These are phyloP conservation scores for Paramuricea clavata DNA, from an alignment of 92 coral and sea anemone species.

Conservation along the genomic window DNA sequence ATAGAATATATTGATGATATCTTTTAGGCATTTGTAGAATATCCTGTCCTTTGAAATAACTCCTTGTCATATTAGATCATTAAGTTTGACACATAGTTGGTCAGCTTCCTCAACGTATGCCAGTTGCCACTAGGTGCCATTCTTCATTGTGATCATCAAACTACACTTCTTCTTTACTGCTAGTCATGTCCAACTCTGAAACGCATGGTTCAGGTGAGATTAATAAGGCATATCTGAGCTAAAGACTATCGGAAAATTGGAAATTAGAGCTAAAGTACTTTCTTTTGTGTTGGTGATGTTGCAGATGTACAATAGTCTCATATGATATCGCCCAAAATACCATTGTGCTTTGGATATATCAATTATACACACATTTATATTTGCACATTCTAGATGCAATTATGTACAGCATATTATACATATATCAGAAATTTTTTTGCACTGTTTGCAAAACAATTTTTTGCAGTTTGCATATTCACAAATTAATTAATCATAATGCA, in stretches of 20 bases:
- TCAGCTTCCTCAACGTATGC: slow-evolving; percentile 62
- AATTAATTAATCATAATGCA: background rate
- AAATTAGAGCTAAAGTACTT: slow-evolving; percentile 16
- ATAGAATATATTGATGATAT: slow-evolving; percentile 36
- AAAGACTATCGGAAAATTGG: slow-evolving; percentile 9
- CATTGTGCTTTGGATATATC: slow-evolving; percentile 20
- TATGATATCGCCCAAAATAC: slow-evolving; percentile 16
- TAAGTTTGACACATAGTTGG: slow-evolving; percentile 55
- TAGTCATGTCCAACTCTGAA: slow-evolving; percentile 18
- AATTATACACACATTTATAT: slow-evolving; percentile 4
- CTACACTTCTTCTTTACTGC: slow-evolving; percentile 15
- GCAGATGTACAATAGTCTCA: background rate
- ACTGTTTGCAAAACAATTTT: background rate
- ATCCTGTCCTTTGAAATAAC: slow-evolving; percentile 41
- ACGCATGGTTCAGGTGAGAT: slow-evolving; percentile 39
- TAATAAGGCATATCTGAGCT: background rate
- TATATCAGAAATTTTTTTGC: background rate
- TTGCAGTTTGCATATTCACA: slow-evolving; percentile 7
- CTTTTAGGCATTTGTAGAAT: slow-evolving; percentile 43
- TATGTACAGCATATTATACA: background rate
- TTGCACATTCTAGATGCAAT: background rate
- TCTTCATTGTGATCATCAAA: slow-evolving; percentile 49
- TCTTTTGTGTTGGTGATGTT: background rate
- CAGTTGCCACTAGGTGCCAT: slow-evolving; percentile 52
- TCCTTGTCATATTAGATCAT: slow-evolving; percentile 39